phyloP scores from a whole-genome alignment of 2,113 vertebrate genomes.

The Sus scrofa region T2T-Sscrofa CM000823.6:4836001-4836500 shows the following conservation, averaged over 20 bases:
- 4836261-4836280: neutral
- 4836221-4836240: neutral
- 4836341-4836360: neutral
- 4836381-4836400: neutral
- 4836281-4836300: neutral
- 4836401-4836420: constrained; percentile 56
- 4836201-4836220: constrained; percentile 46
- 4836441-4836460: constrained; percentile 60
- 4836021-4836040: constrained; percentile 98
- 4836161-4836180: neutral
- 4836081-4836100: neutral
- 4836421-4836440: constrained; percentile 2
- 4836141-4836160: neutral
- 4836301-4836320: neutral
- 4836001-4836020: constrained; percentile 99
- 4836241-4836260: constrained; percentile 31
- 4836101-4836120: neutral
- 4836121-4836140: rapidly evolving
- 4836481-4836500: constrained; percentile 76
- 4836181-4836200: rapidly evolving
- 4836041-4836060: constrained; percentile 99
- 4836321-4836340: neutral
- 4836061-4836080: neutral
- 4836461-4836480: constrained; percentile 72
- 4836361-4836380: neutral